Evolutionary conservation across 2,888 invertebrate species (phyloP).

Genomic region (Brenthis ino): DNA sequence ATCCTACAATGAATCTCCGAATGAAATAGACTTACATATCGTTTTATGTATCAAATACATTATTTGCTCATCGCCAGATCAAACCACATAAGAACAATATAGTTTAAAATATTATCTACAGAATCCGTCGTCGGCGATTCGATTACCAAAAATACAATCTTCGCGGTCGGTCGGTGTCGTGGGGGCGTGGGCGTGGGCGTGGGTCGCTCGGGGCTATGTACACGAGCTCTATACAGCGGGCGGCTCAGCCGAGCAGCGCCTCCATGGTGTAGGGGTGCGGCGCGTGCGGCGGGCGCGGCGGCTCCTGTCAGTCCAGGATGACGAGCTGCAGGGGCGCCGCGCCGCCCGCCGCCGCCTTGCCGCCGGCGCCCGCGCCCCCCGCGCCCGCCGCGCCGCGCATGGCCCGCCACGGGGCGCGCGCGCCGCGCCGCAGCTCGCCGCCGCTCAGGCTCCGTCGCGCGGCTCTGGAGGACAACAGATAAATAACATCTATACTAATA

Average conservation of each 20-base stretch:
- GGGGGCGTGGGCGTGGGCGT: slow-evolving; percentile 35
- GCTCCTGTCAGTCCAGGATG: slow-evolving; percentile 87
- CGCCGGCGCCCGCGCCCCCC: slow-evolving; percentile 41
- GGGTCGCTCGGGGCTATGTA: slow-evolving; percentile 54
- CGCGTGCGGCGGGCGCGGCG: slow-evolving; percentile 63
- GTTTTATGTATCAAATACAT: slow-evolving; percentile 83
- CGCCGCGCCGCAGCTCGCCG: slow-evolving; percentile 90
- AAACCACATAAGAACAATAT: slow-evolving; percentile 82
- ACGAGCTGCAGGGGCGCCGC: slow-evolving; percentile 79
- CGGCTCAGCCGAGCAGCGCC: slow-evolving; percentile 81
- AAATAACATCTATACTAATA: neutral
- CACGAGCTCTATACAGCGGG: slow-evolving; percentile 63
- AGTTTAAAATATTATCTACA: slow-evolving; percentile 82
- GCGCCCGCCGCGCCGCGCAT: slow-evolving; percentile 53
- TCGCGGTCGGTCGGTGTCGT: slow-evolving; percentile 53
- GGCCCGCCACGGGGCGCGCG: slow-evolving; percentile 89
- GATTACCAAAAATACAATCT: slow-evolving; percentile 80
- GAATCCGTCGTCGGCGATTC: slow-evolving; percentile 80
- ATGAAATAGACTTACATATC: slow-evolving; percentile 83
- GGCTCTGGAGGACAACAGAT: slow-evolving; percentile 81
- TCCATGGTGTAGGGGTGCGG: slow-evolving; percentile 86
- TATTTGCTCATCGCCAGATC: slow-evolving; percentile 80
- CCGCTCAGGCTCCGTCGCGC: slow-evolving; percentile 90
- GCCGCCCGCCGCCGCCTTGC: slow-evolving; percentile 42
- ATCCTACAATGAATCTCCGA: slow-evolving; percentile 85